Base-by-base conservation (phyloP, 2,113 vertebrate species). In the Vireo altiloquus region DNA sequence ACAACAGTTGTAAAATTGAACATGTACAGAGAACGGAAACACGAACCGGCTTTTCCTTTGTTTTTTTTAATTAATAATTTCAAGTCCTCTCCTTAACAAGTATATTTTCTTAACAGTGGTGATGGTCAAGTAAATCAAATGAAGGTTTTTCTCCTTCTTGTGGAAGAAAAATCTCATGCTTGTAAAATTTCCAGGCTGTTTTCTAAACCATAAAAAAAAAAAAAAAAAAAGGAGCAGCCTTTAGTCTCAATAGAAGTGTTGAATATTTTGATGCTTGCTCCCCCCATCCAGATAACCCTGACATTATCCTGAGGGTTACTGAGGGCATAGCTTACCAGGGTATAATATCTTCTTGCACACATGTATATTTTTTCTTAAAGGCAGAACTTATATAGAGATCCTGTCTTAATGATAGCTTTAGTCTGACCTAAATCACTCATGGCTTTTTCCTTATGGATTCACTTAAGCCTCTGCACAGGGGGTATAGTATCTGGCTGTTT, bases 401-500 rank as follows among this genome's bases (percentile, higher is more conserved):
- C 39, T 50, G 23, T 76, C 39, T 87, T 87, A 92, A 87, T 60
- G n/a, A 65, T 60, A 42, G 33, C 76, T 90, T 79, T 83, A 74
- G 46, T 76, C 46, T 90, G 88, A 89, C 80, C 75, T 77, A 91
- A 92, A 87, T 93, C 21, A 47, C 50, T 79, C 82, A 81, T 23
- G 71, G 25, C 53, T 94, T 90, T 89, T 95, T 87, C 75, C 78
- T 83, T 91, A 52, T 65, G 78, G 56, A 70, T 64, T 91, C 66
- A 23, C 46, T 82, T 86, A 82, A 89, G 60, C 35, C 42, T 78
- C 63, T 93, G 70, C 42, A 47, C 39, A 59, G 79, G 12, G 39
- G 17, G 14, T 11, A 3, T 70, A 76, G 66, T 30, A 80, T 74
- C 42, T 0, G 0, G 11, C 52, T 91, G 31, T 69, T 59, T 61